phyloP scores from a whole-genome alignment of 2,888 invertebrate genomes.

The Pyrrhia umbra region DNA sequence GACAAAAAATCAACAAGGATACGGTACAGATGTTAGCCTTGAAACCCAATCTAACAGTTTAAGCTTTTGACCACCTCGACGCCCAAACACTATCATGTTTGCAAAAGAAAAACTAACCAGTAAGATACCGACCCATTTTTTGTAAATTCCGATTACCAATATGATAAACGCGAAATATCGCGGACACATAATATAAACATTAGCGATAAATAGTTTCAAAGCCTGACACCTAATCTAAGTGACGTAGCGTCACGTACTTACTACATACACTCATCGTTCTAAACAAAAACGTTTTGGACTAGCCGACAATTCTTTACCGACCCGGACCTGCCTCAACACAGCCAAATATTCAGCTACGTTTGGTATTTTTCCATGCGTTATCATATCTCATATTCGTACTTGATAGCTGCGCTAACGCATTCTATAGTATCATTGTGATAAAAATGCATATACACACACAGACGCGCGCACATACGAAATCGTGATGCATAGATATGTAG shows the following conservation, averaged over 20 bases:
- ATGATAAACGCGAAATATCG: constrained; percentile 21
- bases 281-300: constrained; percentile 55
- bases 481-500: constrained; percentile 35
- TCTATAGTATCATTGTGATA: constrained; percentile 48
- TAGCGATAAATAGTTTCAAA: constrained; percentile 46
- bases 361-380: constrained; percentile 78
- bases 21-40: constrained; percentile 40
- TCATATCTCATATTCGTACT: constrained; percentile 63
- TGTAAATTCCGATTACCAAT: constrained; percentile 18
- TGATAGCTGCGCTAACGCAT: constrained; percentile 51
- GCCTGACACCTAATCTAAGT: constrained; percentile 62
- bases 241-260: constrained; percentile 58
- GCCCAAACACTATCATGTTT: constrained; percentile 38
- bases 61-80: constrained; percentile 41
- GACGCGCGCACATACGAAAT: constrained; percentile 44
- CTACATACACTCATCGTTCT: constrained; percentile 60
- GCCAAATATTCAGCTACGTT: constrained; percentile 54
- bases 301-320: constrained; percentile 54
- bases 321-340: constrained; percentile 81
- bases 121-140: constrained; percentile 15
- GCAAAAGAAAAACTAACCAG: constrained; percentile 32
- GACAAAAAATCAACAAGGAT: constrained; percentile 19
- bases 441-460: constrained; percentile 46
- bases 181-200: constrained; percentile 40
- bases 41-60: constrained; percentile 47